Percentiles rank a stretch among this genome's conserved stretches.
Conservation (phyloP, 2,888 invertebrate genomes). For the Caenorhabditis macrosperma region DNA sequence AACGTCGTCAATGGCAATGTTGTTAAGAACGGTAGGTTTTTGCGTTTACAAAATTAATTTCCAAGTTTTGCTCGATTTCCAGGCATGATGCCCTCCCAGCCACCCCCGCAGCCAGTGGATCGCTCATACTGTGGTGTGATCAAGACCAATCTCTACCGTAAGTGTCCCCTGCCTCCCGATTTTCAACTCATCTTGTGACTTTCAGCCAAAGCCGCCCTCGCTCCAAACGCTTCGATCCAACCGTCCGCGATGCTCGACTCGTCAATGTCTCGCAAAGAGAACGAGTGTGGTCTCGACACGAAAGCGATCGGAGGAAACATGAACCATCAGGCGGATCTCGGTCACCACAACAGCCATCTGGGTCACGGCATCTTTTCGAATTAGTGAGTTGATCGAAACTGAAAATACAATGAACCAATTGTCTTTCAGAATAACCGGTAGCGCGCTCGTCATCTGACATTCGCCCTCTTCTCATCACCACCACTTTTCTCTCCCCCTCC, state of each 20-base stretch:
- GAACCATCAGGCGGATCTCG: not conserved
- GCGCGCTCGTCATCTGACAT: not conserved
- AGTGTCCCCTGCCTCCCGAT: not conserved
- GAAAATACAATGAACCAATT: not conserved
- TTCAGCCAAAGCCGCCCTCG: conserved; percentile 5
- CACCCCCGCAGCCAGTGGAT: not conserved
- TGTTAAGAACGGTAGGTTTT: conserved; percentile 3
- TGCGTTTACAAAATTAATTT: not conserved
- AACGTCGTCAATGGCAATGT: conserved; percentile 18
- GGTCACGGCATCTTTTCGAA: not conserved
- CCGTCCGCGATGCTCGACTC: too few species aligned
- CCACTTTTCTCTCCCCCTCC: not conserved
- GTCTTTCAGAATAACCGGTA: not conserved
- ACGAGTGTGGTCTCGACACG: conserved; percentile 20
- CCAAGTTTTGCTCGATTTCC: not conserved
- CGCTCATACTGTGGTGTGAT: not conserved
- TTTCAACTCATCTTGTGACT: not conserved
- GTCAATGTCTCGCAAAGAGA: conserved; percentile 23
- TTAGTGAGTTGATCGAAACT: conserved; percentile 1
- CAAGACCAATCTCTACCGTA: not conserved
- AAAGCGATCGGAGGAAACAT: not conserved
- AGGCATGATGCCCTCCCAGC: not conserved
- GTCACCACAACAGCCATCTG: not conserved
- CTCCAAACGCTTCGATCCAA: not conserved
- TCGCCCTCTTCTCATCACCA: not conserved